Percentiles rank a stretch among this genome's conserved stretches.
phyloP scores from a whole-genome alignment of 2,888 invertebrate species.

The Parnassius orleans region DNA sequence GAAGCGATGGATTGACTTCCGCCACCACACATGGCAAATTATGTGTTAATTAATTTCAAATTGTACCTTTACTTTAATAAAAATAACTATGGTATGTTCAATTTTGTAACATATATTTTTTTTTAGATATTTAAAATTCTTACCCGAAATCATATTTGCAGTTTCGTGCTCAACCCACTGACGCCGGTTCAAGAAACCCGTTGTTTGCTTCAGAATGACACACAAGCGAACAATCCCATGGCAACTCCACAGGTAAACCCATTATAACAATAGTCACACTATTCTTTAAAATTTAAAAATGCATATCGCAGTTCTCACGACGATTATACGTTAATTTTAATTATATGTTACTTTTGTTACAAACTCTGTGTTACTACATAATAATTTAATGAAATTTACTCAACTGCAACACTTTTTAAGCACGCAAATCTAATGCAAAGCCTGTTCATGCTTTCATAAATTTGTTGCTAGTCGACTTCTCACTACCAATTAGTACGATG shows the following conservation, averaged over 20 bases:
- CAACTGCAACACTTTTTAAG: conserved; percentile 1
- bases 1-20: no score
- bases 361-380: background rate
- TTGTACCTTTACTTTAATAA: no score
- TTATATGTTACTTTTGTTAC: conserved; percentile 1
- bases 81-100: no score
- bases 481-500: conserved; percentile 66
- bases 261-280: conserved; percentile 8
- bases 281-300: conserved; percentile 7
- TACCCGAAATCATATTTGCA: conserved; percentile 64
- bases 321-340: conserved; percentile 4
- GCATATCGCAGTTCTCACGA: conserved; percentile 18
- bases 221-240: conserved; percentile 93
- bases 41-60: no score
- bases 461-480: conserved; percentile 36
- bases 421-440: conserved; percentile 1
- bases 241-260: conserved; percentile 85
- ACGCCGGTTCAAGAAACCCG: conserved; percentile 95
- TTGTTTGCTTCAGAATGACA: conserved; percentile 95
- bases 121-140: background rate
- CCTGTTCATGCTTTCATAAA: conserved; percentile 57
- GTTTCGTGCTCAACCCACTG: conserved; percentile 95
- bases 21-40: no score
- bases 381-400: conserved; percentile 6
- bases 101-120: no score